Percentiles rank a stretch among this genome's conserved stretches.
Evolutionary conservation across 2,113 vertebrate genomes (phyloP).

Genomic region (Petromus typicus): DNA sequence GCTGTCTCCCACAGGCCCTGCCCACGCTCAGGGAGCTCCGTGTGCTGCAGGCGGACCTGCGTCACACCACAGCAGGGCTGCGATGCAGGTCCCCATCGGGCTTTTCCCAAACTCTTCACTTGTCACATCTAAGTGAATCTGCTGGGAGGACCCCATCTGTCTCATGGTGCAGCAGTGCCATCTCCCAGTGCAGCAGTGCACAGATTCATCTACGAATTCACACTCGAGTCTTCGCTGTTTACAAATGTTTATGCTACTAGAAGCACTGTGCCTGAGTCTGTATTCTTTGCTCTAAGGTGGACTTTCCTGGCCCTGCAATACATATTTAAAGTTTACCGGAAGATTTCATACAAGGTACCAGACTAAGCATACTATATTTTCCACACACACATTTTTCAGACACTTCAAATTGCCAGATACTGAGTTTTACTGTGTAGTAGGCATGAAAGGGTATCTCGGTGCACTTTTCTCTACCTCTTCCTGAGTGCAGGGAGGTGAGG

Average conservation of each 20-base stretch:
- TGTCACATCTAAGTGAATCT: neutral
- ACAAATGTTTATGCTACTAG: constrained; percentile 8
- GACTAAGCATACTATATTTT: neutral
- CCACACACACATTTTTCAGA: neutral
- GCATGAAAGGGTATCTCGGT: neutral
- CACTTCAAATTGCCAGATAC: neutral
- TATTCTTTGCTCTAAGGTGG: neutral
- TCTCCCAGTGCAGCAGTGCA: neutral
- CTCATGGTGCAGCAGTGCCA: neutral
- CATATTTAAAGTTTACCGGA: neutral
- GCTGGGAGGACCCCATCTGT: neutral
- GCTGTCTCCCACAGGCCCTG: neutral
- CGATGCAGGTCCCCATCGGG: neutral
- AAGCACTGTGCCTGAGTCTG: neutral
- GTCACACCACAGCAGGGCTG: neutral
- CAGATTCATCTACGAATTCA: neutral
- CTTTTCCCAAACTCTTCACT: neutral
- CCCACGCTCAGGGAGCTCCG: neutral
- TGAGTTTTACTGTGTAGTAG: neutral
- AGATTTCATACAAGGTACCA: neutral
- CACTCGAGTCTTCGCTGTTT: neutral
- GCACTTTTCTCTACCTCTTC: neutral
- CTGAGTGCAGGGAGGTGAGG: neutral
- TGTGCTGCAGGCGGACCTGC: neutral
- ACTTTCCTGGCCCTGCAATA: neutral